Base-by-base conservation (phyloP, 2,797 vertebrate species). In the Apogon talboti region DNA sequence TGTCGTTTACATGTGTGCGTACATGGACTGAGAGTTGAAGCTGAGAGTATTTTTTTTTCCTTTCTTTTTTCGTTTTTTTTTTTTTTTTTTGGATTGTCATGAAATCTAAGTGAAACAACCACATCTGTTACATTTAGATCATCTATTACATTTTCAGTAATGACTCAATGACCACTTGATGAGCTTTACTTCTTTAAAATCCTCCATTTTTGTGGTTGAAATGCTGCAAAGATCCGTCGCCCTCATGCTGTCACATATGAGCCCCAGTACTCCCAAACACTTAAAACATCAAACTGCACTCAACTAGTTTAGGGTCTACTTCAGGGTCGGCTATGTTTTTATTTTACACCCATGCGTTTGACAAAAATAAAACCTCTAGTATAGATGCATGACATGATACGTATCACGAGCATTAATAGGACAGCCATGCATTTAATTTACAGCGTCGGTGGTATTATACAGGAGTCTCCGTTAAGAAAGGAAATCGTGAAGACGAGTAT, bases 341-440 rank as follows among this genome's bases (percentile, higher is more conserved):
- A 51, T 63, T 30, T 44, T n/a, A 72, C 35, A 65, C 70, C 54
- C 69, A 66, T 55, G 55, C 49, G 11, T 42, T 57, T 28, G 24
- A 13, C 33, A 30, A 57, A 40, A 46, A 21, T 35, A 15, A 46
- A 46, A 52, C 18, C 30, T 24, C 47, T 50, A 41, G 18, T 46
- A 50, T 6, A 54, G 37, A 18, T 55, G 28, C 56, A 41, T 41
- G 24, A 40, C 18, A 45, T 52, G 42, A 35, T 19, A 43, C 38
- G 57, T 49, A 57, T 48, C 12, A 15, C 24, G 19, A 50, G 46
- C 71, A 56, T 48, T 67, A 38, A 56, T 55, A 21, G n/a, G 38
- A 66, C 42, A 28, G 62, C 33, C 64, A 66, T 74, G 71, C 71
- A 62, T 43, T 67, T 59, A 54, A 59, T 66, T 41, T 58, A 57